Base-by-base conservation (phyloP, 2,888 invertebrate species). In the Drosophila fulvimacula region DNA sequence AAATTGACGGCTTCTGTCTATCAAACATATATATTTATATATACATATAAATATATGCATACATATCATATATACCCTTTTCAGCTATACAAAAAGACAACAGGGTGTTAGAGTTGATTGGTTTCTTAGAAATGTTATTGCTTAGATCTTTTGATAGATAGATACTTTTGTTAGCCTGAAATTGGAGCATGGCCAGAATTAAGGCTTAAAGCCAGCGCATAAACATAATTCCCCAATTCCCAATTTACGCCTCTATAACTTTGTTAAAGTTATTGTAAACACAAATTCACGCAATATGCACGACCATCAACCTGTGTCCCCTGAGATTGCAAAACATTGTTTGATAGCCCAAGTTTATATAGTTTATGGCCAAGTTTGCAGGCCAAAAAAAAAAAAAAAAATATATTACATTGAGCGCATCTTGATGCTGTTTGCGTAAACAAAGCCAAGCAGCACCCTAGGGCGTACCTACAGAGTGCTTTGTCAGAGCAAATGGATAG, bases 281-380 rank as follows among this genome's bases (percentile, higher is more conserved):
- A 46, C 15, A 46, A 17, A 46, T 46, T n/a, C 5, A 10, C n/a
- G 27, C 46, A 46, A n/a, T 46, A 46, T 46, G n/a, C 30, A 48
- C 46, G 46, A 6, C 17, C 30, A 17, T 48, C 30, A n/a, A 17
- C 9, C 30, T 13, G 17, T 19, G 17, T 32, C 48, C 30, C 30
- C 17, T 6, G 46, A 24, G 46, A 15, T 21, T 17, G 17, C 21
- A 7, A 13, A 21, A 6, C 21, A 42, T 42, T 21, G 13, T 42
- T 7, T 7, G 13, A 21, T 42, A 21, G 7, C 24, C 44, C 2
- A 30, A 17, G 48, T 11, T 48, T 32, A 19, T 13, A 13, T 13
- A 19, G 17, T 19, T 30, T 48, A 30, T 17, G 30, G 1, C n/a
- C 27, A 46, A 5, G n/a, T 27, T 30, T 46, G 24, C n/a, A n/a